phyloP scores from a whole-genome alignment of 2,113 vertebrate species.

The Loxodonta africana region DNA sequence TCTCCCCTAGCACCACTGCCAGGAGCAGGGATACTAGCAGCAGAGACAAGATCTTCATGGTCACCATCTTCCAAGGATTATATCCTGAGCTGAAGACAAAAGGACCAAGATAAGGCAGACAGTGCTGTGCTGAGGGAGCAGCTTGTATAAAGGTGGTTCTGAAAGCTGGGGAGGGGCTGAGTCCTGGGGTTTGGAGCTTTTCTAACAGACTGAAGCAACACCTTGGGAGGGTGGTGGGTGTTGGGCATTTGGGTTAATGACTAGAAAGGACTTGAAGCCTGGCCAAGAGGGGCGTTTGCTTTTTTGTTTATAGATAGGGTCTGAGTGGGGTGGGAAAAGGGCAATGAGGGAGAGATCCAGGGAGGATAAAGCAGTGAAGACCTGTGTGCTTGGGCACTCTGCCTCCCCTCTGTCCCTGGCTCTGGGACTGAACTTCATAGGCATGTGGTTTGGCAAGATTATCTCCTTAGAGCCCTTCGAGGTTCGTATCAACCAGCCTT shows the following conservation, averaged over 20 bases:
- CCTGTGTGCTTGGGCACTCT: not conserved
- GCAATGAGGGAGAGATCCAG: not conserved
- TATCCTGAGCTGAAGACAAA: conserved; percentile 19
- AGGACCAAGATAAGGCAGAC: not conserved
- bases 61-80: conserved; percentile 65
- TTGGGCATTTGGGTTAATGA: not conserved
- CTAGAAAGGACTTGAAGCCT: not conserved
- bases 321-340: not conserved
- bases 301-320: not conserved
- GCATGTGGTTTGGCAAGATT: conserved; percentile 9
- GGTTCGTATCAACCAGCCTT: not conserved
- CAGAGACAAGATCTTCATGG: conserved; percentile 77
- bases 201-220: not conserved
- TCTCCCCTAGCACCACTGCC: conserved; percentile 71
- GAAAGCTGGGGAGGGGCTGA: not conserved
- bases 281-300: not conserved
- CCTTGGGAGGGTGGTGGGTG: too few relatives aligned
- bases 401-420: not conserved
- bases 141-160: not conserved
- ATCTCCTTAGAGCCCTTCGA: not conserved
- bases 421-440: not conserved
- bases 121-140: not conserved
- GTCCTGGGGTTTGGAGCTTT: not conserved
- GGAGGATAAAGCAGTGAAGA: not conserved
- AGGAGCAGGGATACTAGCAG: conserved; percentile 83